Evolutionary conservation across 2,797 vertebrate genomes (phyloP), one percentile per base, ranked within the genome.

Genomic region (Catamblyrhynchus diadema): DNA sequence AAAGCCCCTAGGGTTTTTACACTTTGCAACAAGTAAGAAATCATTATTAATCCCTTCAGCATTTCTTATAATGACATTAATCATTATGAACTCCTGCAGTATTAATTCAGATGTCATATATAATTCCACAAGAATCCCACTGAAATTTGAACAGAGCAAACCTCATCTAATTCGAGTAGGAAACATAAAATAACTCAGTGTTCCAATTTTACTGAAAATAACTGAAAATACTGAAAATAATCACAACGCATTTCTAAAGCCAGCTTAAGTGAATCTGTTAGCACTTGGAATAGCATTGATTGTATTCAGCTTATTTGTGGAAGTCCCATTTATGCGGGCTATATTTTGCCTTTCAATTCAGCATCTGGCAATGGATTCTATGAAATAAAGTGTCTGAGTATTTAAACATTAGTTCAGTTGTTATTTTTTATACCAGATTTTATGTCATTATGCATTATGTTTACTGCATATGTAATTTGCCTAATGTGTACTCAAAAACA

Each of bases 1-100:
- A 91, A 79, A 83, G 24, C 13, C 82, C 89, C 77, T 60, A 81
- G 81, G 78, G 80, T 8, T 70, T 92, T 71, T 88, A 80, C 39
- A 69, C 56, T 86, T 94, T 2, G 37, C 89, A 93, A 93, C 87
- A 96, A 97, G 95, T 90, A 95, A 91, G 67, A 98, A 97, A 97
- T 97, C 93, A 84, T 92, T 95, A 94, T 97, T 97, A 97, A 98
- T 97, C 96, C 87, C 67, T 95, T 96, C 70, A 95, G 92, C 89
- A 96, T 96, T 96, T 93, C 65, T 93, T 95, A 78, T 95, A 97
- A 97, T 94, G 96, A 95, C 90, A 95, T 95, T 97, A 97, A 98
- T 97, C 78, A 16, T 60, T 85, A 95, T 96, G 84, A 94, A 96
- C 81, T 94, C 86, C 82, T 95, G 94, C 91, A 61, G 70, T 92